Conservation (phyloP, 2,888 invertebrate species). For the Aspidapion aeneum region DNA sequence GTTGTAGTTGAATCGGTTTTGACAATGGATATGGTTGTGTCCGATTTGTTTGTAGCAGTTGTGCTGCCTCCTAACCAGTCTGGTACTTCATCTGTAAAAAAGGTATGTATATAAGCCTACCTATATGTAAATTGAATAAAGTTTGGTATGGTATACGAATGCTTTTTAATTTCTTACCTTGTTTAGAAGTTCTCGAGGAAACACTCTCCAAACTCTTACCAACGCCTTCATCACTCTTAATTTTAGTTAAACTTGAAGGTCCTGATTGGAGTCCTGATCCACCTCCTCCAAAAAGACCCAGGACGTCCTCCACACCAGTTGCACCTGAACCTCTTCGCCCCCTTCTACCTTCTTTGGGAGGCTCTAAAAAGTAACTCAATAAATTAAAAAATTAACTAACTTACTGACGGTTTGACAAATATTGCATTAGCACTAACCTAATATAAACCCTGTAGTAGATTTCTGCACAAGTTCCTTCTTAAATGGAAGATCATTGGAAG, state of each 20-base stretch:
- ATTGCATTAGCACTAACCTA: too few species aligned
- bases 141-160: too few species aligned
- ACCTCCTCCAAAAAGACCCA: constrained; percentile 47
- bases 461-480: background rate
- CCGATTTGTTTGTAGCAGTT: constrained; percentile 18
- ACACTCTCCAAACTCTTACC: background rate
- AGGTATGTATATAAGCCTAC: too few species aligned
- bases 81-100: constrained; percentile 31
- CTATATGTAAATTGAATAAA: too few species aligned
- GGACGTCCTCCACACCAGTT: constrained; percentile 52
- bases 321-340: constrained; percentile 32
- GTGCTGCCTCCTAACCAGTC: constrained; percentile 40
- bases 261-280: background rate
- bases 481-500: background rate
- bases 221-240: background rate
- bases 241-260: background rate
- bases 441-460: background rate
- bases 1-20: constrained; percentile 21
- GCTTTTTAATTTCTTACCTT: background rate
- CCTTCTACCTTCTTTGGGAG: constrained; percentile 38
- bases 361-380: constrained; percentile 15
- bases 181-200: background rate
- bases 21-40: constrained; percentile 24
- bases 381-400: too few species aligned
- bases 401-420: too few species aligned